Evolutionary conservation across 2,113 vertebrate species (phyloP), one percentile per base, ranked within the genome.

Genomic region (Ammospiza caudacuta): DNA sequence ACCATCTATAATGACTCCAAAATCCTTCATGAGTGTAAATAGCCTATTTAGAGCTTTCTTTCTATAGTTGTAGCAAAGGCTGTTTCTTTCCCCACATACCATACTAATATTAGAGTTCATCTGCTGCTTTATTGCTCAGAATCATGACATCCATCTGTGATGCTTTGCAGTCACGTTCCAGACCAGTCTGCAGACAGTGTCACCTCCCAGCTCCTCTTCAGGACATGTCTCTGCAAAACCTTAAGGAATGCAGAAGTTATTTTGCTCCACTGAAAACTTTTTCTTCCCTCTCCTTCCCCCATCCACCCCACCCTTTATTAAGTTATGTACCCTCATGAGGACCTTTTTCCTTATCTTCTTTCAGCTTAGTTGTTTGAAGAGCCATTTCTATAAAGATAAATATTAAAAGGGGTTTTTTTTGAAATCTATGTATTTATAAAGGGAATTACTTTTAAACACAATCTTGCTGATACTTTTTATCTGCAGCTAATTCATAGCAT

Each of bases 21-120:
- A 82, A 88, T 54, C 54, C 76, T 61, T 58, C 41, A 17, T n/a
- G 62, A 91, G 41, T 61, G n/a, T 75, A 73, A 83, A 91, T 69
- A 58, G 44, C 41, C 39, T 69, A 12, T 85, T 82, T 73, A 4
- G 49, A 83, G 4, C 62, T 75, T 67, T 70, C 55, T 91, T 57
- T 75, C 78, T 58, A 16, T 43, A 64, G 35, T 57, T 87, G n/a
- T 1, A 91, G 58, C 75, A 69, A 64, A 41, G 72, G 46, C 67
- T 91, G 58, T 58, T 82, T 76, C 79, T 83, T 87, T 93, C 70
- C 37, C 41, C 0, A 1, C 78, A 27, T 93, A 41, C 82, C 55
- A 74, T 69, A 22, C 96, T 94, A 95, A 90, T 95, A 80, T 43
- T 94, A 83, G 90, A 73, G 64, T 93, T 96, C 75, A 88, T 85